Conservation (phyloP, 2,888 invertebrate species). For the Drosophila barbarae region DNA sequence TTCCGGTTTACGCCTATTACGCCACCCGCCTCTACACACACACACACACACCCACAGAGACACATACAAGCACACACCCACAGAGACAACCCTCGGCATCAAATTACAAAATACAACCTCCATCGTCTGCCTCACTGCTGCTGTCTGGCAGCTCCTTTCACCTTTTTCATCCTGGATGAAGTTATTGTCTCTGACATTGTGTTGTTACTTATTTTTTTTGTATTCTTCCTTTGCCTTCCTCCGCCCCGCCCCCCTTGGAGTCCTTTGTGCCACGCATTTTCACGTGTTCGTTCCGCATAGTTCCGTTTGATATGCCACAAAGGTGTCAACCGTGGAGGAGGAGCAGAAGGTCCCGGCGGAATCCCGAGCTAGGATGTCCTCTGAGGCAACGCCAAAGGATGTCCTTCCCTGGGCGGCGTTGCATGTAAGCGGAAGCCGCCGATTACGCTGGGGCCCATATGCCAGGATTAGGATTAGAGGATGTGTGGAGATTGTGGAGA, state of each 20-base stretch:
- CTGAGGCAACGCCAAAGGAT: constrained; percentile 10
- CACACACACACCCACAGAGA: neutral
- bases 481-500: neutral
- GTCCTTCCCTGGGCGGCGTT: constrained; percentile 20
- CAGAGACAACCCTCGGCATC: constrained; percentile 50
- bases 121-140: neutral
- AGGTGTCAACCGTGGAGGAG: constrained; percentile 54
- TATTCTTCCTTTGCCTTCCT: neutral
- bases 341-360: constrained; percentile 1
- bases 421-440: constrained; percentile 36
- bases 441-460: constrained; percentile 23
- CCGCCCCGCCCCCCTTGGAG: constrained; percentile 3
- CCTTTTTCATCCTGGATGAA: constrained; percentile 55
- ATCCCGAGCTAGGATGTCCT: constrained; percentile 22
- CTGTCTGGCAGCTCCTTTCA: constrained; percentile 28
- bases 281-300: constrained; percentile 74
- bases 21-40: constrained; percentile 24
- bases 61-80: neutral
- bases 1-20: constrained; percentile 75
- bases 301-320: constrained; percentile 74
- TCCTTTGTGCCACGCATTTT: constrained; percentile 57
- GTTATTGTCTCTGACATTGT: constrained; percentile 69
- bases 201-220: constrained; percentile 35
- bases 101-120: constrained; percentile 69
- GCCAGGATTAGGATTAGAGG: constrained; percentile 12